Evolutionary conservation across 2,797 vertebrate species (phyloP).

Genomic region (Xiphorhynchus erythropygius): DNA sequence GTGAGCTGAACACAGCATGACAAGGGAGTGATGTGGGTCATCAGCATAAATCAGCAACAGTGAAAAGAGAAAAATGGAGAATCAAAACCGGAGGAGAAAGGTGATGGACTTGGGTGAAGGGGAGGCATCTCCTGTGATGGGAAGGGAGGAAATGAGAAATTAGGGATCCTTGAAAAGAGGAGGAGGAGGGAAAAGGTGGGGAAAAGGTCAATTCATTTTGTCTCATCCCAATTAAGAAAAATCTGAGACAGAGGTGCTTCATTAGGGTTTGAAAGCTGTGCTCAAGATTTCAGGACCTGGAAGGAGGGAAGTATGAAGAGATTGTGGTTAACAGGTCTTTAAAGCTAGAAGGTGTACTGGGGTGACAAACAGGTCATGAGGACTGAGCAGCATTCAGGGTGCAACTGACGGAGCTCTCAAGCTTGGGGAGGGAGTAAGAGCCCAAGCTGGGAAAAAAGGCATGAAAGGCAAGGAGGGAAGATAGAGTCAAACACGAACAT

Average conservation of each 20-base stretch:
- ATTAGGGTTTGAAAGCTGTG: neutral
- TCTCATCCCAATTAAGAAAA: neutral
- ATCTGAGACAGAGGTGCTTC: neutral
- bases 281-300: neutral
- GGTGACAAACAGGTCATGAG: neutral
- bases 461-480: neutral
- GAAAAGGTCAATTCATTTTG: neutral
- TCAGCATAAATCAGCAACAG: neutral
- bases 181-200: neutral
- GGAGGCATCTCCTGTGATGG: neutral
- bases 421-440: neutral
- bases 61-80: neutral
- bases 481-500: neutral
- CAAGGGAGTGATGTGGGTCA: neutral
- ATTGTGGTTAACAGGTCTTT: neutral
- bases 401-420: accelerated
- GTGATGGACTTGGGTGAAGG: neutral
- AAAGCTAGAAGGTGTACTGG: neutral
- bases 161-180: neutral
- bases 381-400: too few species aligned
- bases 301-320: neutral
- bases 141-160: neutral
- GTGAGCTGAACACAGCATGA: neutral
- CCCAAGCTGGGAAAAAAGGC: neutral
- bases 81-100: neutral